Conservation (phyloP, 2,113 vertebrate genomes). For the Canis aureus region DNA sequence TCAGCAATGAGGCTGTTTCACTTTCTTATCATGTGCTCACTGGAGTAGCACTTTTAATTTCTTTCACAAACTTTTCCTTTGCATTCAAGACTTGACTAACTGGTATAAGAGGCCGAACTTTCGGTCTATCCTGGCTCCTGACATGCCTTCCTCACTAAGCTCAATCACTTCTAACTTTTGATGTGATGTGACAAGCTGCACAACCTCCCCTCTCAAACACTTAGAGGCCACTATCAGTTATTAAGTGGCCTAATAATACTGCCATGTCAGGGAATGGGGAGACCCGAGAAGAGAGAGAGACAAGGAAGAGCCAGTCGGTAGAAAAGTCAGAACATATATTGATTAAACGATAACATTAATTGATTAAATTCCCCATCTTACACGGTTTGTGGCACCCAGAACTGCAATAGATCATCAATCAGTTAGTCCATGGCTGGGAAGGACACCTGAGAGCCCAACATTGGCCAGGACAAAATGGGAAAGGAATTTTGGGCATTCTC, state of each 20-base stretch:
- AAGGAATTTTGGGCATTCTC: neutral
- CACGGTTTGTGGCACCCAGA: neutral
- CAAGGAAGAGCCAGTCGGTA: neutral
- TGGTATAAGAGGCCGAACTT: neutral
- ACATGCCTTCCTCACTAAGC: neutral
- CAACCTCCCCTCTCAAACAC: neutral
- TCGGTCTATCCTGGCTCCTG: neutral
- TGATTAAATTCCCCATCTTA: neutral
- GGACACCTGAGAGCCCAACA: neutral
- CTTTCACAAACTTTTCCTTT: neutral
- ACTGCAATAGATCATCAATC: neutral
- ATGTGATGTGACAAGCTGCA: neutral
- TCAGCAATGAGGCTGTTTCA: neutral
- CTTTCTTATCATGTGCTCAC: neutral
- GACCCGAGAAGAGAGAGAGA: neutral
- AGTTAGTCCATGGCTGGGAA: neutral
- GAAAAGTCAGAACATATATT: neutral
- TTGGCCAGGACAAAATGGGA: no score
- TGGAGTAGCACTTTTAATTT: neutral
- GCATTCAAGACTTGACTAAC: neutral
- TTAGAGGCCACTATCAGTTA: neutral
- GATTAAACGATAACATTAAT: neutral
- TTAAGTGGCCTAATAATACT: neutral
- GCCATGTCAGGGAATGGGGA: neutral
- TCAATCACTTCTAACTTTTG: neutral